phyloP scores from a whole-genome alignment of 2,888 invertebrate genomes.

The Calameuta pallipes region DNA sequence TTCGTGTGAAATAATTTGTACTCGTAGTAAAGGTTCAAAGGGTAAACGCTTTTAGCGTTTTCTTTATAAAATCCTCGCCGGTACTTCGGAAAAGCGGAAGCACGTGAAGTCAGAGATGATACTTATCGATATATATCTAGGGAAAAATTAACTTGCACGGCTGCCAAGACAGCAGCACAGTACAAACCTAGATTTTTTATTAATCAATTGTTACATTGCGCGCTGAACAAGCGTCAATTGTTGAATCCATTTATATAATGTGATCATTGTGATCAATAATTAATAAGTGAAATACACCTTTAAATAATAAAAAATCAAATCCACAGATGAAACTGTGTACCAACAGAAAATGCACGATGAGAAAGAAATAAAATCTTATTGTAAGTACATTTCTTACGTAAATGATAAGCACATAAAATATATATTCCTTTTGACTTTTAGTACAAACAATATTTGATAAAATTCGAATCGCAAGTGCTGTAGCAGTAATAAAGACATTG shows the following conservation, averaged over 20 bases:
- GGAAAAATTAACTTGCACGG: not conserved
- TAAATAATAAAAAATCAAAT: too few species aligned
- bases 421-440: too few species aligned
- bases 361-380: too few species aligned
- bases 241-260: not conserved
- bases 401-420: too few species aligned
- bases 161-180: not conserved
- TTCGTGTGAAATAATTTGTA: slow-evolving; percentile 31
- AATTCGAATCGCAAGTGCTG: too few species aligned
- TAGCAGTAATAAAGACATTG: too few species aligned
- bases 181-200: not conserved
- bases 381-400: too few species aligned
- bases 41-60: not conserved
- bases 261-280: too few species aligned
- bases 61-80: not conserved
- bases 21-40: not conserved
- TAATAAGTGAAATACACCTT: too few species aligned
- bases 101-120: slow-evolving; percentile 16
- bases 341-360: too few species aligned
- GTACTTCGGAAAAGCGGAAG: slow-evolving; percentile 15
- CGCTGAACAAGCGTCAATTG: not conserved
- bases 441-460: too few species aligned
- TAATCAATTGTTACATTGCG: not conserved
- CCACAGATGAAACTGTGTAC: too few species aligned
- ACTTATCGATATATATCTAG: not conserved